Base-by-base conservation (phyloP, 2,113 vertebrate species). In the Apistogramma diplotaenia region DNA sequence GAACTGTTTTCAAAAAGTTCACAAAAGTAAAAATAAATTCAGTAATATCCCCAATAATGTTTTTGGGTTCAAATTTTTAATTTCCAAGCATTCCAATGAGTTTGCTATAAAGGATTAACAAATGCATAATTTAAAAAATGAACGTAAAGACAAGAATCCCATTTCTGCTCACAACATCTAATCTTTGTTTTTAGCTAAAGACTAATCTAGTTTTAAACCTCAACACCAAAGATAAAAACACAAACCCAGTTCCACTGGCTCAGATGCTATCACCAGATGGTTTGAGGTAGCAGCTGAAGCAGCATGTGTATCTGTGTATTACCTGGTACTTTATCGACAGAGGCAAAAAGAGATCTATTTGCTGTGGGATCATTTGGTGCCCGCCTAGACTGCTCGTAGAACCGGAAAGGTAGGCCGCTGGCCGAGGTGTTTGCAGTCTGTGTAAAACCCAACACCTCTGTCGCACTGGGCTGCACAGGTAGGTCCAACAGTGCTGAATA, bases 251-350 rank as follows among this genome's bases (percentile, higher is more conserved):
- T 62, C 58, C 8, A 81, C 43, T 23, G 53, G 10, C 25, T 27
- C 54, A 35, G 55, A 29, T 25, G n/a, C 8, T 2, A 71, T 61
- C 54, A 55, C 4, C 0, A 10, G 27, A 9, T 40, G 18, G 23
- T 61, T 21, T 79, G 15, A 71, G 25, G 49, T 31, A 70, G 16
- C 6, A n/a, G 58, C 19, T 21, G 3, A 15, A 46, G 33, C 2
- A 7, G 56, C 6, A 1, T 0, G 27, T 25, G 31, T 4, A 18
- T 57, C 37, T 29, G 35, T 43, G 3, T 16, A 86, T 94, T 91
- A 99, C 98, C 98, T 96, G 98, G 98, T 53, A 99, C 98, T 93
- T 98, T 99, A 93, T 99, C 98, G n/a, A 97, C 97, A 0, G 97
- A 97, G 0, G 96, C 96, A 37, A 99, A 99, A 59, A 98, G 96